Evolutionary conservation across 1,140 invertebrate genomes (phyloP).

Genomic region (Eubasilissa regina): DNA sequence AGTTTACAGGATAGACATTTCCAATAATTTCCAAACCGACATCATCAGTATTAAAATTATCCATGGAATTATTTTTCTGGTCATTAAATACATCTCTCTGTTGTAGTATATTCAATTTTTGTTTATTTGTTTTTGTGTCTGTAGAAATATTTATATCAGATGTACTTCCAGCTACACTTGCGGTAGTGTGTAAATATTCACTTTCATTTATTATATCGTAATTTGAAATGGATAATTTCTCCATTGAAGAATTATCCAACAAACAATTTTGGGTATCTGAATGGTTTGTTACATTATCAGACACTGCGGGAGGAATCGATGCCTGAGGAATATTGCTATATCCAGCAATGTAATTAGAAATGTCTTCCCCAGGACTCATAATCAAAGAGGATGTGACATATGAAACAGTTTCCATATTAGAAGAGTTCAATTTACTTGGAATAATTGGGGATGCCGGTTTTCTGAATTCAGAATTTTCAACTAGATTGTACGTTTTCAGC

Average conservation of each 20-base stretch:
- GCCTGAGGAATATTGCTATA: constrained; percentile 39
- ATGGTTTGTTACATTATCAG: neutral
- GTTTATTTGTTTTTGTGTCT: neutral
- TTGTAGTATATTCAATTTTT: neutral
- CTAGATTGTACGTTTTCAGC: neutral
- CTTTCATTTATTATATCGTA: too few relatives aligned
- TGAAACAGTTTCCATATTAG: constrained; percentile 66
- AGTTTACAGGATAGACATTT: too few relatives aligned
- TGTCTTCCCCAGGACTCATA: constrained; percentile 63
- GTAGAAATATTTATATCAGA: neutral
- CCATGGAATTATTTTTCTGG: neutral
- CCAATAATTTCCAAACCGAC: neutral
- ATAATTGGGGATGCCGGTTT: constrained; percentile 32
- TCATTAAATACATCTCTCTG: constrained; percentile 2
- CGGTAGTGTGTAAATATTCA: too few relatives aligned
- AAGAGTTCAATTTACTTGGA: constrained; percentile 54
- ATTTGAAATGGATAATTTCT: too few relatives aligned
- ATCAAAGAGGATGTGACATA: constrained; percentile 67
- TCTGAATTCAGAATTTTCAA: constrained; percentile 4
- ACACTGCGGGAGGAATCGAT: neutral
- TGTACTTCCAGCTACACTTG: too few relatives aligned
- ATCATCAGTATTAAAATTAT: neutral
- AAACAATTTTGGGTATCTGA: too few relatives aligned
- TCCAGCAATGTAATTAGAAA: constrained; percentile 32
- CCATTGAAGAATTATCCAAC: too few relatives aligned